Base-by-base conservation (phyloP, 1,140 invertebrate genomes). In the Saccostrea cuccullata region DNA sequence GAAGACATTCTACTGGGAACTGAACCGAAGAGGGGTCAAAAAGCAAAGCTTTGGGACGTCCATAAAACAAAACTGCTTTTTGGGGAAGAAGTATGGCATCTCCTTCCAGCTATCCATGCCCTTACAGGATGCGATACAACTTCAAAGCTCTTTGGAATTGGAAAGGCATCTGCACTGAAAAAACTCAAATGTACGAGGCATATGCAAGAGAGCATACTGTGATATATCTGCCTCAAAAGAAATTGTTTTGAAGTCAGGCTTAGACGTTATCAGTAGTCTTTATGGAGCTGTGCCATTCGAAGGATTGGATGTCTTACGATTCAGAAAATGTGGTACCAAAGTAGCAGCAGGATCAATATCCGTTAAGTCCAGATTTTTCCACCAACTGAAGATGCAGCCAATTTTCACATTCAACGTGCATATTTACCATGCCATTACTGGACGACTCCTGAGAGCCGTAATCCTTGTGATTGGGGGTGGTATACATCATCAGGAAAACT, bases 311-410 rank as follows among this genome's bases (percentile, higher is more conserved):
- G 30, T 36, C 30, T 36, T 36, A 36, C 0, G 30, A 36, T 36
- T 36, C 30, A 36, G 30, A 36, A 36, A 36, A 36, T 36, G 30
- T 36, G 30, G 30, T 36, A 36, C 30, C 30, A 36, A 36, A 36
- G 30, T 36, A 36, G 30, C n/a, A 70, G 67, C 67, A n/a, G 67
- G 67, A 26, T 70, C 67, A 1, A 70, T 70, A 70, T 70, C 67
- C 23, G 67, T 70, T 23, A n/a, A 70, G 23, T 23, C 67, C 67
- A 70, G 20, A 36, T 36, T 36, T 36, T 36, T 2, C 30, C 30
- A 36, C 30, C 67, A 70, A 70, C 67, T 23, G 67, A n/a, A 70
- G 67, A 70, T 70, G 67, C 67, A 70, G 67, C 67, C 67, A 70
- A 70, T 70, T 70, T 70, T 26, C 67, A 70, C 9, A 70, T 70